Conservation (phyloP, 2,797 vertebrate species). For the Gila robusta region DNA sequence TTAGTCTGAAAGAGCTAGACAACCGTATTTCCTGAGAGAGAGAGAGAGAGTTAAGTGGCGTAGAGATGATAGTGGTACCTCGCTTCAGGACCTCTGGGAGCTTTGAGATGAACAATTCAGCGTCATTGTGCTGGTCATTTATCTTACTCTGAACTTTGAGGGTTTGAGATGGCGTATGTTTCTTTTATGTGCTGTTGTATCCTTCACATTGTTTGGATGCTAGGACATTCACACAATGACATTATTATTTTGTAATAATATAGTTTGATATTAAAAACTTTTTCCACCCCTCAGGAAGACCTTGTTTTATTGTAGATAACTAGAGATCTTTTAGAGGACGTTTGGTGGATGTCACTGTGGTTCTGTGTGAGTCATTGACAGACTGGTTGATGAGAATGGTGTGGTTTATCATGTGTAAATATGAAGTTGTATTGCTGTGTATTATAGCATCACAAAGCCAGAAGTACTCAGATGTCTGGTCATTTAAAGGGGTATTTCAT, state of each 20-base stretch:
- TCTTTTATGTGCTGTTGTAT: neutral
- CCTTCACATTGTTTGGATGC: neutral
- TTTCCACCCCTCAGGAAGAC: neutral
- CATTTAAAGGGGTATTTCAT: neutral
- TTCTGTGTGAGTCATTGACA: constrained; percentile 23
- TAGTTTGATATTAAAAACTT: neutral
- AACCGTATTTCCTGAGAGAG: neutral
- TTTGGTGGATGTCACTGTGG: constrained; percentile 41
- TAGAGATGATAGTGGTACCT: neutral
- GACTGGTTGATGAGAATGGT: constrained; percentile 17
- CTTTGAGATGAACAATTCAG: constrained; percentile 24
- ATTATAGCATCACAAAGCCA: neutral
- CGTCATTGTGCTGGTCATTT: neutral
- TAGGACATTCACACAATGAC: neutral
- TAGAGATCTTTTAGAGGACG: neutral
- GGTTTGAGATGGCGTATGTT: neutral
- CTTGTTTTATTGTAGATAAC: neutral
- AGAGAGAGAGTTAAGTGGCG: neutral
- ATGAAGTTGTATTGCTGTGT: neutral
- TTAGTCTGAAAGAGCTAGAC: neutral
- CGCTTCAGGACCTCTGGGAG: constrained; percentile 11
- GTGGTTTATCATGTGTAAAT: constrained; percentile 19
- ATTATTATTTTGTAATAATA: neutral
- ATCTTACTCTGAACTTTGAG: constrained; percentile 1
- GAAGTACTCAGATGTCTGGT: neutral